These are phyloP conservation scores for Aphodius sticticus DNA, from an alignment of 2,888 invertebrate genomes.

Conservation along the genomic window DNA sequence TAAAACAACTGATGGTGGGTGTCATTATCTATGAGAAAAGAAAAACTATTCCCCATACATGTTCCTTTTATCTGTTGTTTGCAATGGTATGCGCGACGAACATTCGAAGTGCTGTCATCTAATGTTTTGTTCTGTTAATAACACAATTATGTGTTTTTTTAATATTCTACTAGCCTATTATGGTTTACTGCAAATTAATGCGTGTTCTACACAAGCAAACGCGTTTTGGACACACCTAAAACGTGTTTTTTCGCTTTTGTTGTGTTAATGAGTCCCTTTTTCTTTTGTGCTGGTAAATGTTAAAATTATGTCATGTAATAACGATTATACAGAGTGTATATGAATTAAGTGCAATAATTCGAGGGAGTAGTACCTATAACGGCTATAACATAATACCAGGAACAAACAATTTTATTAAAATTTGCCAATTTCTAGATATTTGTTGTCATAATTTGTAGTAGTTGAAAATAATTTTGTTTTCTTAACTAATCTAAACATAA, in stretches of 20 bases:
- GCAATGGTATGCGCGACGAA: not conserved
- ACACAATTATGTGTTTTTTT: not conserved
- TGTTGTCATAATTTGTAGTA: too few species aligned
- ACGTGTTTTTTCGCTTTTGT: not conserved
- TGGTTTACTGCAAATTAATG: not conserved
- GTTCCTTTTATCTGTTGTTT: not conserved
- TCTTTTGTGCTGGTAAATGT: not conserved
- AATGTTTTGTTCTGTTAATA: not conserved
- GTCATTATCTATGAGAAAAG: not conserved
- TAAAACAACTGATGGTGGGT: conserved; percentile 4
- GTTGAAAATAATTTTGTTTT: too few species aligned
- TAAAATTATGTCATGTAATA: not conserved
- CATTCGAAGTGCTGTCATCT: not conserved
- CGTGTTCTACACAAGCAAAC: not conserved
- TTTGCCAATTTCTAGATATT: too few species aligned
- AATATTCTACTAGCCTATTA: not conserved
- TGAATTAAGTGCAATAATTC: too few species aligned
- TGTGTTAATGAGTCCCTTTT: not conserved
- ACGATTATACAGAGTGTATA: not conserved
- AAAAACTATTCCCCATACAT: not conserved
- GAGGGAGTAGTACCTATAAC: too few species aligned
- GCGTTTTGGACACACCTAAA: not conserved
- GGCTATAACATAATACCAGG: too few species aligned
- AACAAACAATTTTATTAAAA: too few species aligned
- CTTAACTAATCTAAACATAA: too few species aligned